These are phyloP conservation scores for Cephalotes varians DNA, from an alignment of 2,888 invertebrate genomes.

Conservation along the genomic window DNA sequence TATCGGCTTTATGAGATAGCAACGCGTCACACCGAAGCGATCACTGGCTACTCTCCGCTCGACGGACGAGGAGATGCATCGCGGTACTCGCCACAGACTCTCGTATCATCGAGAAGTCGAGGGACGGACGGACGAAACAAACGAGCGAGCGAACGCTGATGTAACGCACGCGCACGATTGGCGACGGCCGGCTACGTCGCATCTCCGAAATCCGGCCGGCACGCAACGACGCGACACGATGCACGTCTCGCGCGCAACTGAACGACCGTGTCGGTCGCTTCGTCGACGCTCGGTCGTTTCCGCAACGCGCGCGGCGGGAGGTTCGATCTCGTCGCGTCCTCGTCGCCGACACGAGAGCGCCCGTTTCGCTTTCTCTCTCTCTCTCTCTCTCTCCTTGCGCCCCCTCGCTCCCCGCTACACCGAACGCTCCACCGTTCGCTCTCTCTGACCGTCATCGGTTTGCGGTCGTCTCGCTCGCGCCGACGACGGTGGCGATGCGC, in stretches of 20 bases:
- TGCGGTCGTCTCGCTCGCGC: slow-evolving; percentile 53
- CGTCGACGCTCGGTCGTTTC: slow-evolving; percentile 52
- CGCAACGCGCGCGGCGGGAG: slow-evolving; percentile 8
- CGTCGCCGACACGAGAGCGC: neutral
- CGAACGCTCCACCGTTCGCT: neutral
- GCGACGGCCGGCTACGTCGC: slow-evolving; percentile 24
- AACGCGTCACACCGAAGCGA: neutral
- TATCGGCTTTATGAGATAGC: neutral
- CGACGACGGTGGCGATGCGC: slow-evolving; percentile 13
- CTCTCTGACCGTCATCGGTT: neutral
- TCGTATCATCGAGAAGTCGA: slow-evolving; percentile 20
- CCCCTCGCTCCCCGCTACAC: neutral
- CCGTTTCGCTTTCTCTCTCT: neutral
- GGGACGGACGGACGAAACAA: slow-evolving; percentile 10
- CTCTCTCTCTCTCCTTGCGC: neutral
- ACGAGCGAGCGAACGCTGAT: slow-evolving; percentile 50
- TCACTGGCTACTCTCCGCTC: neutral
- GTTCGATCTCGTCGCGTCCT: slow-evolving; percentile 48
- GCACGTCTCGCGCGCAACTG: slow-evolving; percentile 73
- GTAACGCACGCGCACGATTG: slow-evolving; percentile 59
- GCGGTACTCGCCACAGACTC: neutral
- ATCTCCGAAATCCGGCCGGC: slow-evolving; percentile 2
- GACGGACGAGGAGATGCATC: neutral
- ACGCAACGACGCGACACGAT: slow-evolving; percentile 40
- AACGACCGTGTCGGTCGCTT: slow-evolving; percentile 62